Base-by-base conservation (phyloP, 2,113 vertebrate species). In the Lophotis ruficrista region DNA sequence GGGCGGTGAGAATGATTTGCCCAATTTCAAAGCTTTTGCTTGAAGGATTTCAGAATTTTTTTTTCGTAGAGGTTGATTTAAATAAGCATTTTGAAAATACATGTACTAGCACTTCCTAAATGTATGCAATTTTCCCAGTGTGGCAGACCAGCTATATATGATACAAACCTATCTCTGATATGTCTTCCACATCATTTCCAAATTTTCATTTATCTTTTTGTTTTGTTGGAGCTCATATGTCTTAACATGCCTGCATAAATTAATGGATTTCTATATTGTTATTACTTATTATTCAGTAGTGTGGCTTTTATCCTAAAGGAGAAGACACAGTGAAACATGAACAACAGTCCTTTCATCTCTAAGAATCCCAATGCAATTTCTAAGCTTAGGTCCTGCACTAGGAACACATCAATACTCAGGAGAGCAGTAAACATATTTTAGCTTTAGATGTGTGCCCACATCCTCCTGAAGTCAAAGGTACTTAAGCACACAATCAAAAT, bases 11-110 rank as follows among this genome's bases (percentile, higher is more conserved):
- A 94, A 81, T 7, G 18, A 87, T 92, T 94, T 83, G 77, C 57
- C 62, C 69, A 47, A 13, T 94, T 96, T 84, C 73, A 87, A 91
- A 91, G 83, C 15, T 90, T 92, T 89, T 81, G 23, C 65, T 68
- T 87, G 60, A 92, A 92, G 18, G 48, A 89, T 45, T 86, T 90
- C 1, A 6, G 38, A 41, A 37, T 51, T n/a, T 25, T 25, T 18
- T 33, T 37, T 7, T 3, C 1, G 4, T 54, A 50, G 20, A 72
- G 13, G 4, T 6, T 77, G 70, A 87, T 62, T 95, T 65, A 66
- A 90, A 30, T 41, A 61, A 54, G 11, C 30, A 9, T 70, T 91
- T 88, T 93, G 30, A 84, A 93, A 92, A 79, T 51, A 50, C 3
- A 38, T 12, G 15, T 57, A 93, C 71, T n/a, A 64, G 45, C 27